phyloP scores from a whole-genome alignment of 2,113 vertebrate species.

The Picathartes gymnocephalus region DNA sequence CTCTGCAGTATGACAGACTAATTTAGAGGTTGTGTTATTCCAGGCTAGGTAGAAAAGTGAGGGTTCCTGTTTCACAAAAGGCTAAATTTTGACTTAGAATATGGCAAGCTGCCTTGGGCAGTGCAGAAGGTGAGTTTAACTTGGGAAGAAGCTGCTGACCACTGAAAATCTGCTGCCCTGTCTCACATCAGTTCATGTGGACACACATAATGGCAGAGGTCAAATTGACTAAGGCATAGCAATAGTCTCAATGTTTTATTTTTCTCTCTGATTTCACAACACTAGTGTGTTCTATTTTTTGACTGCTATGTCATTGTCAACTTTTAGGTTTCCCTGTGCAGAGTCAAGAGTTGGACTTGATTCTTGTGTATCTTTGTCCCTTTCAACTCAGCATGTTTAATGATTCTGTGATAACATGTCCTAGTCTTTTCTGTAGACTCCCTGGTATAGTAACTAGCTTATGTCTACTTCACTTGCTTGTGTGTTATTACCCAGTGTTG shows the following conservation, averaged over 20 bases:
- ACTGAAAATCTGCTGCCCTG: background rate
- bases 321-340: background rate
- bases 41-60: background rate
- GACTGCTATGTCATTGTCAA: background rate
- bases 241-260: background rate
- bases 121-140: background rate
- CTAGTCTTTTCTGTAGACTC: background rate
- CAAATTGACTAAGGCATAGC: background rate
- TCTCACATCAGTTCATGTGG: background rate
- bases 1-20: background rate
- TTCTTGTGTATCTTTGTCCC: background rate
- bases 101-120: background rate
- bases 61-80: background rate
- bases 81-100: background rate
- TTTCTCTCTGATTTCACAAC: background rate
- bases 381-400: background rate
- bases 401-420: background rate
- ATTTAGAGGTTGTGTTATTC: background rate
- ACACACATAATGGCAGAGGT: background rate
- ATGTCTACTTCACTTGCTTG: background rate
- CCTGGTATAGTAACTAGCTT: rapidly evolving
- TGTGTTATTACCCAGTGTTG: background rate
- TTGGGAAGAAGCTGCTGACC: background rate
- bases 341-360: background rate
- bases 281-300: background rate